Conservation (phyloP, 1,140 invertebrate genomes). For the Ostrea denselamellosa region DNA sequence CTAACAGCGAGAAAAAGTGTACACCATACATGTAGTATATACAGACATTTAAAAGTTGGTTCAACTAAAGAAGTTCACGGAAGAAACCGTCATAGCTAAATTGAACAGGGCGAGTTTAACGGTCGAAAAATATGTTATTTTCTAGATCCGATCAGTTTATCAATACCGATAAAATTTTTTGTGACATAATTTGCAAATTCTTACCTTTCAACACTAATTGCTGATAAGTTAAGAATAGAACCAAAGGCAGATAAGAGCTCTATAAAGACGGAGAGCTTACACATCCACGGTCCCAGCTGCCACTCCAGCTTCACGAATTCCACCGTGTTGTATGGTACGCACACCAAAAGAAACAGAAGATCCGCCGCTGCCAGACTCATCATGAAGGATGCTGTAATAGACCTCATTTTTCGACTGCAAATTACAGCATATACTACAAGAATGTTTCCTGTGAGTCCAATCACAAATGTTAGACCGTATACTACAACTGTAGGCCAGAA, state of each 20-base stretch:
- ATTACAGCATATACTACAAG: constrained; percentile 93
- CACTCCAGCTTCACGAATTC: constrained; percentile 90
- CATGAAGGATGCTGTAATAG: constrained; percentile 95
- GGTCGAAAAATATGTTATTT: too few species aligned
- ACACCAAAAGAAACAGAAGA: constrained; percentile 92
- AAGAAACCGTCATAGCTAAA: too few species aligned
- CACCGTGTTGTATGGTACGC: constrained; percentile 91
- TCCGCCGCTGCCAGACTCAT: constrained; percentile 94
- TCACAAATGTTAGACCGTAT: constrained; percentile 86
- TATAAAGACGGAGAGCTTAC: constrained; percentile 75
- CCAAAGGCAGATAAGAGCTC: constrained; percentile 75
- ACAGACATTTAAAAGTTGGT: too few species aligned
- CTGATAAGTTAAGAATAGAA: constrained; percentile 77
- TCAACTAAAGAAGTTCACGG: too few species aligned
- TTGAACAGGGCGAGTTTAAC: too few species aligned
- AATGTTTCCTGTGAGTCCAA: constrained; percentile 90
- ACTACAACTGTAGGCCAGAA: constrained; percentile 80
- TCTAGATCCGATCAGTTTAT: too few species aligned
- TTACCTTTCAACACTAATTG: constrained; percentile 79
- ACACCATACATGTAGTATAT: too few species aligned
- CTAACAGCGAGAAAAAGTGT: too few species aligned
- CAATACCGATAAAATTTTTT: too few species aligned
- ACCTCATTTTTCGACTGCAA: constrained; percentile 89
- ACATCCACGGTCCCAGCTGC: constrained; percentile 86
- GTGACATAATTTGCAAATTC: constrained; percentile 22